phyloP scores from a whole-genome alignment of 2,888 invertebrate species.

The Cryptocephalus primarius region DNA sequence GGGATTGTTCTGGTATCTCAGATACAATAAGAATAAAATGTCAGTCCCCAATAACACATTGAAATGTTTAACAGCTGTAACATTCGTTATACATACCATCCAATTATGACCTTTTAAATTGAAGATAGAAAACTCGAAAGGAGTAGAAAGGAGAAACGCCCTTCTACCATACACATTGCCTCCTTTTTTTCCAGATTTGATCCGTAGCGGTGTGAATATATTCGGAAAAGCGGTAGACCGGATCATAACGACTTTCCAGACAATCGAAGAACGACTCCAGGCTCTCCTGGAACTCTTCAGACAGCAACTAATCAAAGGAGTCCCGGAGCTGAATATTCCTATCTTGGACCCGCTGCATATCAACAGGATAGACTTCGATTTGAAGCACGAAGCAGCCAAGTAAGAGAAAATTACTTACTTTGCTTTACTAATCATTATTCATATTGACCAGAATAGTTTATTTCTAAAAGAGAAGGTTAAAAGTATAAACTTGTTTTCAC shows the following conservation, averaged over 20 bases:
- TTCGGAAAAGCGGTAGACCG: slow-evolving; percentile 28
- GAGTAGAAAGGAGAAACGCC: too few relatives aligned
- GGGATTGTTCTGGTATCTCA: too few relatives aligned
- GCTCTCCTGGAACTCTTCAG: slow-evolving; percentile 32
- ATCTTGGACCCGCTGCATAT: slow-evolving; percentile 35
- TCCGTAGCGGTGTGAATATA: slow-evolving; percentile 29
- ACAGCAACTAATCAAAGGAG: slow-evolving; percentile 30
- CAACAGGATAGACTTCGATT: slow-evolving; percentile 32
- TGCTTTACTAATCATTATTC: too few relatives aligned
- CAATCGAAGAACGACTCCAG: slow-evolving; percentile 30
- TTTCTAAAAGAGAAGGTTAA: neutral
- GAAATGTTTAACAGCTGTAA: too few relatives aligned
- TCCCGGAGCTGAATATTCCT: slow-evolving; percentile 35
- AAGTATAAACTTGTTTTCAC: too few relatives aligned
- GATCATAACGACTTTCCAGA: slow-evolving; percentile 29
- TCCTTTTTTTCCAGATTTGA: slow-evolving; percentile 24
- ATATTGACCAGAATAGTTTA: neutral
- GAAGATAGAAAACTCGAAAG: too few relatives aligned
- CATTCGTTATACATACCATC: too few relatives aligned
- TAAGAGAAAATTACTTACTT: slow-evolving; percentile 12
- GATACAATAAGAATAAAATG: too few relatives aligned
- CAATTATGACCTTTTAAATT: too few relatives aligned
- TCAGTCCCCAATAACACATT: too few relatives aligned
- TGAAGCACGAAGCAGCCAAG: slow-evolving; percentile 31
- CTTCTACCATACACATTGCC: too few relatives aligned